Evolutionary conservation across 2,888 invertebrate genomes (phyloP).

Genomic region (Sericinus montela): DNA sequence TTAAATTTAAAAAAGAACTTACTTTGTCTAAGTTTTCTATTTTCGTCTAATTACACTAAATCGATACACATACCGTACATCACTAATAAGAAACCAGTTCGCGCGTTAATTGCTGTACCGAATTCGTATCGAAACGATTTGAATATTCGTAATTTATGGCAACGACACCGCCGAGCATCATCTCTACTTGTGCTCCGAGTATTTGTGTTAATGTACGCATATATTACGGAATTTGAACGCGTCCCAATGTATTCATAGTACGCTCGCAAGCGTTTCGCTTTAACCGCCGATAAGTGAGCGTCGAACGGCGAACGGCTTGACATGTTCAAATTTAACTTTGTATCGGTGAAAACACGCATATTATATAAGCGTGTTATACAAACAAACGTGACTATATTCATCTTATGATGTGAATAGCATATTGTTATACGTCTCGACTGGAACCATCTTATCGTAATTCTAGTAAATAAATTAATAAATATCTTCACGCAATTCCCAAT

Average conservation of each 20-base stretch:
- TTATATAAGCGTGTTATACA: neutral
- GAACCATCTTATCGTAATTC: no score
- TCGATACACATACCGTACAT: slow-evolving; percentile 29
- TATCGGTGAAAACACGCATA: neutral
- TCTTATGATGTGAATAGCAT: no score
- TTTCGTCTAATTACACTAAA: neutral
- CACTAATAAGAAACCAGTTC: slow-evolving; percentile 65
- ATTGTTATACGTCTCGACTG: no score
- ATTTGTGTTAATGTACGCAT: slow-evolving; percentile 64
- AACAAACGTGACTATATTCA: no score
- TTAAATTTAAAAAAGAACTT: no score
- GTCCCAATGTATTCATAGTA: slow-evolving; percentile 12
- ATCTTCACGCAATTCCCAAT: no score
- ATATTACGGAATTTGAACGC: slow-evolving; percentile 40
- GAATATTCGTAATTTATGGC: slow-evolving; percentile 76
- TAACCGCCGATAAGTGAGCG: neutral
- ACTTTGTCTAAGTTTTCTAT: no score
- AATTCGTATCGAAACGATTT: slow-evolving; percentile 75
- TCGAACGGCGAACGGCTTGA: neutral
- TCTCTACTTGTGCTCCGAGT: slow-evolving; percentile 51
- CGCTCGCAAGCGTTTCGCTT: slow-evolving; percentile 22
- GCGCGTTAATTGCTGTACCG: slow-evolving; percentile 76
- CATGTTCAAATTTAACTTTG: neutral
- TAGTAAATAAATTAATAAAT: no score
- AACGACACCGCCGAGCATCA: slow-evolving; percentile 58